Percentiles rank a stretch among this genome's conserved stretches.
Conservation (phyloP, 2,797 vertebrate species). For the Hemitrygon akajei region DNA sequence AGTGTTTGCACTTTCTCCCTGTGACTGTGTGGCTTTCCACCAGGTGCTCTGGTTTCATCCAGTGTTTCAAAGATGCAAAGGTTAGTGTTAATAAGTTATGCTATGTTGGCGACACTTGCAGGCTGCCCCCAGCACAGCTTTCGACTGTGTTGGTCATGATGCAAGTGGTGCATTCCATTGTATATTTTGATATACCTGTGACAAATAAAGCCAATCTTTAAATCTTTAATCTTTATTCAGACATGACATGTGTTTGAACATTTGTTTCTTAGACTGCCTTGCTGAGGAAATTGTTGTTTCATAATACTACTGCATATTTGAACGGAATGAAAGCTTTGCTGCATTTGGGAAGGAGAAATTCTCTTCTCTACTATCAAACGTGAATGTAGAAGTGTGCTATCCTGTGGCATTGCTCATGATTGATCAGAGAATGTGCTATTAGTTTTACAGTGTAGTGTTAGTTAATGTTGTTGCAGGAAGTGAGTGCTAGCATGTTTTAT, state of each 20-base stretch:
- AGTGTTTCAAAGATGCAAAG: too few species aligned
- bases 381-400: neutral
- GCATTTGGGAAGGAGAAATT: neutral
- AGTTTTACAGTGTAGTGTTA: neutral
- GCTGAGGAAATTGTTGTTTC: neutral
- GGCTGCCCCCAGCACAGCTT: too few species aligned
- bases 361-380: too few species aligned
- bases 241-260: neutral
- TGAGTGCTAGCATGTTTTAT: neutral
- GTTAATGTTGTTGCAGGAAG: neutral
- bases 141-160: too few species aligned
- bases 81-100: too few species aligned
- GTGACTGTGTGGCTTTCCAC: too few species aligned
- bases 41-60: too few species aligned
- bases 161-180: too few species aligned
- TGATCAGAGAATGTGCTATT: neutral
- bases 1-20: too few species aligned
- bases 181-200: too few species aligned
- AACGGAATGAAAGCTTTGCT: neutral
- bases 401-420: neutral
- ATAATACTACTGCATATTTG: neutral
- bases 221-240: neutral
- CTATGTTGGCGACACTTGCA: too few species aligned
- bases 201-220: too few species aligned
- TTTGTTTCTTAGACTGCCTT: neutral